phyloP scores from a whole-genome alignment of 2,888 invertebrate species.

The Drosophila cracens region DNA sequence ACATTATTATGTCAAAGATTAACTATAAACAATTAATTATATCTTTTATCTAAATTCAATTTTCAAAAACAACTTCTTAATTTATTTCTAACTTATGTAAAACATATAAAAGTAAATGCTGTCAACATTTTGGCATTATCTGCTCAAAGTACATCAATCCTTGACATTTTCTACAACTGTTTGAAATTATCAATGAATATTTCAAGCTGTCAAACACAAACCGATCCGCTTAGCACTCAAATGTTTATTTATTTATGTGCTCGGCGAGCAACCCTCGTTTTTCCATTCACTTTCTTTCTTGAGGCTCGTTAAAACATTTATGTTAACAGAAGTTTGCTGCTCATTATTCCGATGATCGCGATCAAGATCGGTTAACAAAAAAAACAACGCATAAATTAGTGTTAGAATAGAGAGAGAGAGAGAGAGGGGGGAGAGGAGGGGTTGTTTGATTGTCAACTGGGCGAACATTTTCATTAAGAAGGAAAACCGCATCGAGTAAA shows the following conservation, averaged over 20 bases:
- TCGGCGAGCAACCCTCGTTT: constrained; percentile 29
- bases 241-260: constrained; percentile 25
- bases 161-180: neutral
- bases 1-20: too few species aligned
- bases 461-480: constrained; percentile 64
- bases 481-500: constrained; percentile 16
- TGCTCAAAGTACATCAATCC: neutral
- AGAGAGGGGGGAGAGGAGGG: constrained; percentile 4
- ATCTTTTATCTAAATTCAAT: neutral
- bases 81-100: neutral
- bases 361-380: constrained; percentile 46
- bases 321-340: constrained; percentile 53
- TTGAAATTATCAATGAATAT: too few species aligned
- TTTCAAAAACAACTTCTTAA: neutral
- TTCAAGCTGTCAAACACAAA: constrained; percentile 2
- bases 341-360: constrained; percentile 33
- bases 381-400: constrained; percentile 70
- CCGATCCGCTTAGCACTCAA: constrained; percentile 25
- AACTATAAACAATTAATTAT: neutral
- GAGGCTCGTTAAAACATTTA: constrained; percentile 31
- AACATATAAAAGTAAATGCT: constrained; percentile 10
- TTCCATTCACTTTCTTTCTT: neutral
- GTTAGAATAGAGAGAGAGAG: neutral
- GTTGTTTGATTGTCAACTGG: constrained; percentile 36
- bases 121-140: neutral